Evolutionary conservation across 2,113 vertebrate species (phyloP).

Genomic region (Eulemur macaco): DNA sequence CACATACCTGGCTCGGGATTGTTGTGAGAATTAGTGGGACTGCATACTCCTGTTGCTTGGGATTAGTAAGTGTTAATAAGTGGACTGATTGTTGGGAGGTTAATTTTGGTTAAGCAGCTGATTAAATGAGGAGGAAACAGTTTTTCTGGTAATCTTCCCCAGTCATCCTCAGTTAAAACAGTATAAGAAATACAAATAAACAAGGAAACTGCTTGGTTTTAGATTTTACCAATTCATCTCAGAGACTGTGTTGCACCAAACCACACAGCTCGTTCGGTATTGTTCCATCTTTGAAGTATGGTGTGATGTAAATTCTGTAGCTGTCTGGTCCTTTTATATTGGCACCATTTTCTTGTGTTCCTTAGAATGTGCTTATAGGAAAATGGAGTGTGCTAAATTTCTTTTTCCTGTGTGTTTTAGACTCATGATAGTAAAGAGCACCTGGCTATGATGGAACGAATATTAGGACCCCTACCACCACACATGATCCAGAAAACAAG

Average conservation of each 20-base stretch:
- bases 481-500: slow-evolving; percentile 95
- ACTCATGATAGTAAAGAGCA: slow-evolving; percentile 98
- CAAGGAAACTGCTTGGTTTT: slow-evolving; percentile 18
- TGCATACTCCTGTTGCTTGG: background rate
- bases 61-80: background rate
- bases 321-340: background rate
- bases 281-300: background rate
- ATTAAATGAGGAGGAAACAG: background rate
- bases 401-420: slow-evolving; percentile 79
- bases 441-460: slow-evolving; percentile 98
- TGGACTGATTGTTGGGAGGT: background rate
- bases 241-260: background rate
- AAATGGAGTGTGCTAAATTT: slow-evolving; percentile 15
- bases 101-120: background rate
- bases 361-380: background rate
- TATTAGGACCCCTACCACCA: slow-evolving; percentile 93
- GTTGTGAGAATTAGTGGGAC: slow-evolving; percentile 6
- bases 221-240: background rate
- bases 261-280: background rate
- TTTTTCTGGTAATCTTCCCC: background rate
- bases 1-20: background rate
- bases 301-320: background rate
- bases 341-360: background rate
- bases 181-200: background rate
- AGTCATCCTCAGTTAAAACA: background rate